Conservation (phyloP, 2,888 invertebrate species). For the Dugesia japonica region DNA sequence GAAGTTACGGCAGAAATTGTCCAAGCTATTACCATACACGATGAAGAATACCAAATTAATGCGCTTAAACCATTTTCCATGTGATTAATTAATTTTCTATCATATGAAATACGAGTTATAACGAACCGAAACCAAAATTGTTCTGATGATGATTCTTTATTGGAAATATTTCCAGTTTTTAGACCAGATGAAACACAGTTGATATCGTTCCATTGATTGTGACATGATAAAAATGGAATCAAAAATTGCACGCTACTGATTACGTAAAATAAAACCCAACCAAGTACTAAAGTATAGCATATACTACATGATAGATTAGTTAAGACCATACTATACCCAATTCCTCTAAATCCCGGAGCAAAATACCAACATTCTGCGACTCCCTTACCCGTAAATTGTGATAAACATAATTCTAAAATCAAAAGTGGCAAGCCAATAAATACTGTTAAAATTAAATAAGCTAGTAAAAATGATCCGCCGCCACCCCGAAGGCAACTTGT, state of each 20-base stretch:
- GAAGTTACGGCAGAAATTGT: background rate
- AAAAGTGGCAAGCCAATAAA: background rate
- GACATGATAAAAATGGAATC: background rate
- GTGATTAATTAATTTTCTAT: background rate
- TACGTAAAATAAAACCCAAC: background rate
- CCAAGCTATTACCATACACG: background rate
- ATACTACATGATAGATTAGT: background rate
- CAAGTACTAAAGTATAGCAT: background rate
- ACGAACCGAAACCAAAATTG: background rate
- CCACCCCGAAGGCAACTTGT: background rate
- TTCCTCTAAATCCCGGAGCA: background rate
- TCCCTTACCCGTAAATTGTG: background rate
- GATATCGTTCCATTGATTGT: background rate
- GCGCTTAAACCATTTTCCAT: background rate
- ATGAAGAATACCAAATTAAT: background rate
- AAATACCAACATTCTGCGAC: background rate
- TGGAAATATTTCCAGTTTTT: background rate
- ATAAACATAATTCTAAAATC: background rate
- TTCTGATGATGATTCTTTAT: background rate
- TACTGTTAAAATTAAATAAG: background rate
- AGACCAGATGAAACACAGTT: background rate
- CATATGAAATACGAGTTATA: background rate
- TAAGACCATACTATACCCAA: background rate
- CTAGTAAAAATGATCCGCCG: background rate
- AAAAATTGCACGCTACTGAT: background rate